Conservation (phyloP, 2,797 vertebrate species). For the Neosalanx taihuensis region DNA sequence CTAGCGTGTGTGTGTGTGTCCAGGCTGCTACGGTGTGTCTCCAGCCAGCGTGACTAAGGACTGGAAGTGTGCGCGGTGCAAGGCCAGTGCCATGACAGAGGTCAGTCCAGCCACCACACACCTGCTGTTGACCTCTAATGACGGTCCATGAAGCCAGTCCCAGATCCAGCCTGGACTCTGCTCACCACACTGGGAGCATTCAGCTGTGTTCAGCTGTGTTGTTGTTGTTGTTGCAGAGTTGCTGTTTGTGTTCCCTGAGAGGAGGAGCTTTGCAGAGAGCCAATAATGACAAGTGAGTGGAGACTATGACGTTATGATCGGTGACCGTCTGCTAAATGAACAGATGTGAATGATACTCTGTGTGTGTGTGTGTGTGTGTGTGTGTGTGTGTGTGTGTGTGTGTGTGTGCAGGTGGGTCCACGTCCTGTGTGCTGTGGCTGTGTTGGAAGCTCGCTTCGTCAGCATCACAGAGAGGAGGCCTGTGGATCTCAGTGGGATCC, state of each 20-base stretch:
- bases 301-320: too few species aligned
- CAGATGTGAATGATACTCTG: too few species aligned
- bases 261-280: constrained; percentile 95
- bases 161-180: not conserved
- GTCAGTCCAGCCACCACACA: constrained; percentile 56
- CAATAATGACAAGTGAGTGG: constrained; percentile 94
- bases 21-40: constrained; percentile 92
- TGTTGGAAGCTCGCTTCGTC: constrained; percentile 94
- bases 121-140: not conserved
- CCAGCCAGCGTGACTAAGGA: constrained; percentile 80
- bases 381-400: constrained; percentile 4
- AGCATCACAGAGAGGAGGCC: constrained; percentile 90
- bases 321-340: too few species aligned
- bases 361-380: too few species aligned
- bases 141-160: not conserved
- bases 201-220: not conserved
- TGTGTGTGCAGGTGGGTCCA: constrained; percentile 88
- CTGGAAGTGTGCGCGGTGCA: constrained; percentile 92
- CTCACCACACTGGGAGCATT: not conserved
- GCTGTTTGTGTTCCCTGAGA: constrained; percentile 92
- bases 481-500: constrained; percentile 95
- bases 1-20: not conserved
- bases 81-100: constrained; percentile 84
- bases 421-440: constrained; percentile 93
- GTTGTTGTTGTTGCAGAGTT: constrained; percentile 74